Evolutionary conservation across 2,888 invertebrate genomes (phyloP), one percentile per base, ranked within the genome.

Genomic region (Neoitamus cyanurus): DNA sequence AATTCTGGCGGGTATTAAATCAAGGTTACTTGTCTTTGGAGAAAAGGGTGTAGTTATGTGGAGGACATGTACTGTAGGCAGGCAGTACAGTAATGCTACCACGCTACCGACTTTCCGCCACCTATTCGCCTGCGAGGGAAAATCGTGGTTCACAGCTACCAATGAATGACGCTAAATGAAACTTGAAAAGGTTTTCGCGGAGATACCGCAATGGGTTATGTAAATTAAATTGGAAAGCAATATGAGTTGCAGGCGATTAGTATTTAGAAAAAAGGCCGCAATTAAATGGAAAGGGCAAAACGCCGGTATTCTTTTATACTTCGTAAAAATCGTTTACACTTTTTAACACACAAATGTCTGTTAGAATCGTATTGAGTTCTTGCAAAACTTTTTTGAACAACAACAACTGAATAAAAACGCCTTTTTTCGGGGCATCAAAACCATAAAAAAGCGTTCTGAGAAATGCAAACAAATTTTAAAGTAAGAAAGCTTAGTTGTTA

Each of bases 11-110:
- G 82, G 82, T 69, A 82, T 48, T 84, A 85, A 84, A 85, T 85
- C 85, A 85, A 85, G 85, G 84, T 85, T 85, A 85, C 84, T 82
- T 73, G 83, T 42, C 68, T 70, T 58, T 68, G 36, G 37, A 84
- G 70, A 70, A 72, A 15, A 34, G 69, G 80, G 28, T 77, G 25
- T 42, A 25, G 46, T 46, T 28, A 77, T 25, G 46, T 77, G 4
- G 46, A 77, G 42, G 46, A 20, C 48, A 30, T 28, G 46, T 15
- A 30, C 20, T 20, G 20, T 58, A 25, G 58, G 7, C 9, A n/a
- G n/a, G 30, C 3, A 25, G 31, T 13, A 20, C 15, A 20, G 73
- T 73, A 73, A 73, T n/a, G 13, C 42, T 36, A 73, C 73, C n/a
- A 34, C 20, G 13, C 73, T 25, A 25, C 58, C 25, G 25, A 25